A percentile compares a stretch with the other conserved stretches of the same genome.
Evolutionary conservation across 2,888 invertebrate genomes (phyloP).

Genomic region (Coelopa pilipes): DNA sequence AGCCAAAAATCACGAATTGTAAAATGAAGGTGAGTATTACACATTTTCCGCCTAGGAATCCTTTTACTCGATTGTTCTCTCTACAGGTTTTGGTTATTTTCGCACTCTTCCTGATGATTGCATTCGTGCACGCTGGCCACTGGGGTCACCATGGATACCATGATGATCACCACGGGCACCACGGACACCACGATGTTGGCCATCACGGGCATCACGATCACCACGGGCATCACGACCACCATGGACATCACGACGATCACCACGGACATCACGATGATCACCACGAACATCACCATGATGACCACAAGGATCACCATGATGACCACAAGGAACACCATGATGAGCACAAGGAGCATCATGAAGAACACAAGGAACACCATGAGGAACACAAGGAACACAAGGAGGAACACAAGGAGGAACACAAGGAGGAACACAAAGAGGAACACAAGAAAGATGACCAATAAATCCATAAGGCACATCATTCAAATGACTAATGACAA

Average conservation of each 20-base stretch:
- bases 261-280: background rate
- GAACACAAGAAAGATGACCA: background rate
- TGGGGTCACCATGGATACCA: background rate
- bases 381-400: background rate
- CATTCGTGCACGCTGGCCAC: background rate
- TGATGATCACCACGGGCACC: background rate
- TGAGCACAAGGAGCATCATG: background rate
- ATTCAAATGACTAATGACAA: too few species aligned
- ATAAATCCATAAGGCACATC: background rate
- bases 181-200: background rate
- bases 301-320: background rate
- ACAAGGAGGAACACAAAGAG: background rate
- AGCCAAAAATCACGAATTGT: background rate
- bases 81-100: constrained; percentile 14
- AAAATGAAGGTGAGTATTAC: too few species aligned
- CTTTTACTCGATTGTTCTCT: background rate
- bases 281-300: background rate
- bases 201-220: background rate
- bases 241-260: background rate
- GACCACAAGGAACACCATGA: background rate
- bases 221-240: background rate
- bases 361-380: too few species aligned
- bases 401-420: background rate
- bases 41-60: background rate
- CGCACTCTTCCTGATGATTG: constrained; percentile 33